These are phyloP conservation scores for Marcusenius ussheri DNA, from an alignment of 2,113 vertebrate genomes.

Conservation along the genomic window DNA sequence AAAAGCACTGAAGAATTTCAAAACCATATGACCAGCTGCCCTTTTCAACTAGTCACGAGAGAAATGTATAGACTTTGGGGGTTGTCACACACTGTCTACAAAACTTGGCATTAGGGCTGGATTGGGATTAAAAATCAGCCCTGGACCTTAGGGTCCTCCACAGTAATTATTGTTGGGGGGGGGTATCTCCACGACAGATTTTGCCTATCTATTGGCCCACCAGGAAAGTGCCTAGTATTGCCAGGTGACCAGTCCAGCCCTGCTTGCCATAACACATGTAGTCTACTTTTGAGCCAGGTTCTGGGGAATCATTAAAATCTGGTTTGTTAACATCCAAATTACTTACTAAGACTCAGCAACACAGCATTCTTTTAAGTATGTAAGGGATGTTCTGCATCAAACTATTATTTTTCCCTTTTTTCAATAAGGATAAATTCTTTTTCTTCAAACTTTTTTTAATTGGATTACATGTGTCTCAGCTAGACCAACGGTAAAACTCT, in stretches of 20 bases:
- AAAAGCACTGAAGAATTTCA: neutral
- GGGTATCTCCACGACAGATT: neutral
- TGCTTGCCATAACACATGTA: neutral
- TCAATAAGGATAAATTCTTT: neutral
- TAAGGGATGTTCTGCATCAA: neutral
- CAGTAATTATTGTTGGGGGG: neutral
- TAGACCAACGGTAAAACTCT: neutral
- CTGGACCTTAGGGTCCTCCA: neutral
- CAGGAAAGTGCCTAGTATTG: neutral
- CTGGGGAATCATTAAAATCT: neutral
- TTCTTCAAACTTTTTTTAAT: neutral
- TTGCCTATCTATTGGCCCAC: neutral
- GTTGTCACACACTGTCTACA: neutral
- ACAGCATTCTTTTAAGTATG: neutral
- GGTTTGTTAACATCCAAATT: neutral
- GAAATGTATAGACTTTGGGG: neutral
- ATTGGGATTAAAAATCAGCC: neutral
- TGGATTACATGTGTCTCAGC: neutral
- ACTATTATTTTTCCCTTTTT: neutral
- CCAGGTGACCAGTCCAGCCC: neutral
- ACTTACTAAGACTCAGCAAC: neutral
- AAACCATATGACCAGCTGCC: neutral
- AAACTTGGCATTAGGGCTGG: neutral
- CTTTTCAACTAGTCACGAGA: neutral
- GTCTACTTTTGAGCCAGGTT: neutral